Base-by-base conservation (phyloP, 1,140 invertebrate species). In the Parapsyche elsis region DNA sequence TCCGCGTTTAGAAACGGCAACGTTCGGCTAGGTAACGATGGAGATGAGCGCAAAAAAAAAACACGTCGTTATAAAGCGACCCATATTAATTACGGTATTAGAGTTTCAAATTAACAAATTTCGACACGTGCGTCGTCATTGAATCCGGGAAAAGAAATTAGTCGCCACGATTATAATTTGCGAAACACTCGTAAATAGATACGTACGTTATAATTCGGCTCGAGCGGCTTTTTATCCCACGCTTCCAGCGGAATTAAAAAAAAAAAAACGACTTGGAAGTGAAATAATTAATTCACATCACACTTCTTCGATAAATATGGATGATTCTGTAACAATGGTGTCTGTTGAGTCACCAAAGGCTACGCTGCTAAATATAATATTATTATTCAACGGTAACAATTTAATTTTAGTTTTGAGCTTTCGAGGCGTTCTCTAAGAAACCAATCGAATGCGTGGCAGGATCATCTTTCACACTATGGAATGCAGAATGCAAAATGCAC, bases 231-330 rank as follows among this genome's bases (percentile, higher is more conserved):
- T 14, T 7, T 38, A 38, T 73, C 71, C 71, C 71, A 73, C 71
- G 71, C 71, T 67, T 53, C 21, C 44, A 67, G 10, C 61, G 21
- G 24, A 12, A 67, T 16, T 23, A 16, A 67, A 67, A 67, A 61
- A 14, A 46, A 46, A 61, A 30, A 75, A 19, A 45, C 12, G 9
- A 21, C 14, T 75, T 46, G 19, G 73, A 24, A n/a, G 24, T 79
- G 12, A 14, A 21, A 26, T 61, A 73, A 79, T 79, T 19, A 44
- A 73, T 79, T 79, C 78, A 45, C 61, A 70, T 78, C 76, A 74
- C 78, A 79, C 78, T 26, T 59, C 49, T 21, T 30, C 67, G 24
- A 79, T 79, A 79, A 79, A 79, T 79, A 79, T 79, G 78, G 46
- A 79, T 79, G 78, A 79, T 57, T 46, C 16, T 49, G 24, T 46